Evolutionary conservation across 2,797 vertebrate species (phyloP).

Genomic region (Ceryle rudis): DNA sequence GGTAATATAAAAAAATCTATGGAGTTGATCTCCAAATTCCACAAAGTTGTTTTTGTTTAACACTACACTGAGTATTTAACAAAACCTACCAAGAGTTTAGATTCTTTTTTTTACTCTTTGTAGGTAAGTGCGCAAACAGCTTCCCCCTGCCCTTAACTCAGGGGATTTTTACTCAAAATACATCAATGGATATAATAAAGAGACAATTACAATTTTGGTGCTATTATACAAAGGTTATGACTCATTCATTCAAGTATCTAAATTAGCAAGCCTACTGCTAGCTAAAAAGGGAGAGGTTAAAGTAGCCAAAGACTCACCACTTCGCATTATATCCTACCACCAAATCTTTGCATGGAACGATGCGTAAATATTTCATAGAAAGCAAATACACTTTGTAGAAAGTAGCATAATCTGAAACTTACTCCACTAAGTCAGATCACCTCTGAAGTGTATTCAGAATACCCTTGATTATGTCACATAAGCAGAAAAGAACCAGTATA

Average conservation of each 20-base stretch:
- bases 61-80: neutral
- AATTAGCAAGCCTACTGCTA: conserved; percentile 33
- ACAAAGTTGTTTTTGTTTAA: neutral
- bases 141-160: neutral
- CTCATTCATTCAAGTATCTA: conserved; percentile 52
- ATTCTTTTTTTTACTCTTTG: neutral
- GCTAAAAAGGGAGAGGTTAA: conserved; percentile 36
- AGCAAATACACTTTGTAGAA: neutral
- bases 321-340: neutral
- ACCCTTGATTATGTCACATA: neutral
- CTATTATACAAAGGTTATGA: conserved; percentile 31
- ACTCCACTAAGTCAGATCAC: neutral
- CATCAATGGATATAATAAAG: neutral
- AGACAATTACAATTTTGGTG: neutral
- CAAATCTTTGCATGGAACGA: neutral
- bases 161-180: neutral
- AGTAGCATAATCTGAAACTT: neutral
- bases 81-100: neutral
- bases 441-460: neutral
- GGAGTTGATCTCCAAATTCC: neutral
- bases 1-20: neutral
- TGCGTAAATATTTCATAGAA: neutral
- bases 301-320: neutral
- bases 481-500: neutral
- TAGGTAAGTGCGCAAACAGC: neutral